These are phyloP conservation scores for Aspidiotus rigidus DNA, from an alignment of 2,888 invertebrate genomes.

Conservation along the genomic window DNA sequence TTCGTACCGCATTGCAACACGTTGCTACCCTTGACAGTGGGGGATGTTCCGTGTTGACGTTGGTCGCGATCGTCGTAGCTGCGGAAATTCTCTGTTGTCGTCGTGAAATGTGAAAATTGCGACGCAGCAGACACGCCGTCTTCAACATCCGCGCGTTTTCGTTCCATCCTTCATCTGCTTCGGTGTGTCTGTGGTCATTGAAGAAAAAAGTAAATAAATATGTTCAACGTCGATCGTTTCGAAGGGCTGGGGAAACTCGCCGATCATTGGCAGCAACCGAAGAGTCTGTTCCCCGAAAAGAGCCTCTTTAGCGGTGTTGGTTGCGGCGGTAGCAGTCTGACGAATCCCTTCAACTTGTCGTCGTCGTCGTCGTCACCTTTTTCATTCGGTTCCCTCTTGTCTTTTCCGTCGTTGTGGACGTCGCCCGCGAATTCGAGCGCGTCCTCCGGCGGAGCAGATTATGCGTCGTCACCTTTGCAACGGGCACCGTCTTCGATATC, in stretches of 20 bases:
- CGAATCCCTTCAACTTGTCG: neutral
- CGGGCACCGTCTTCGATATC: neutral
- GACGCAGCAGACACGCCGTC: too few relatives aligned
- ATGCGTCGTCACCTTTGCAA: neutral
- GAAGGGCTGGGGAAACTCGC: constrained; percentile 17
- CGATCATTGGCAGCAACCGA: constrained; percentile 6
- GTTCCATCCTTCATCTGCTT: too few relatives aligned
- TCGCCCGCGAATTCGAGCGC: neutral
- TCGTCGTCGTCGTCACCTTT: neutral
- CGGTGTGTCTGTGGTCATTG: too few relatives aligned
- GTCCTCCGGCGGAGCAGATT: neutral
- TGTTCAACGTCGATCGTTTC: constrained; percentile 24
- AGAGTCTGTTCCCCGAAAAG: neutral
- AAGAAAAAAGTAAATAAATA: neutral
- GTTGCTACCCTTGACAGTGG: too few relatives aligned
- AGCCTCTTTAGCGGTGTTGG: constrained; percentile 2
- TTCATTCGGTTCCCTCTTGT: neutral
- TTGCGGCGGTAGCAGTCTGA: constrained; percentile 1
- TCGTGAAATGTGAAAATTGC: too few relatives aligned
- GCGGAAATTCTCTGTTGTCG: too few relatives aligned
- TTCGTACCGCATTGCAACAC: too few relatives aligned
- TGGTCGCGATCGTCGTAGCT: too few relatives aligned
- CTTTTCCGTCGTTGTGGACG: neutral
- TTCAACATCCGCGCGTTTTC: too few relatives aligned
- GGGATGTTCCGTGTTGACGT: too few relatives aligned